Conservation (phyloP, 2,797 vertebrate genomes). For the Myotis daubentonii region DNA sequence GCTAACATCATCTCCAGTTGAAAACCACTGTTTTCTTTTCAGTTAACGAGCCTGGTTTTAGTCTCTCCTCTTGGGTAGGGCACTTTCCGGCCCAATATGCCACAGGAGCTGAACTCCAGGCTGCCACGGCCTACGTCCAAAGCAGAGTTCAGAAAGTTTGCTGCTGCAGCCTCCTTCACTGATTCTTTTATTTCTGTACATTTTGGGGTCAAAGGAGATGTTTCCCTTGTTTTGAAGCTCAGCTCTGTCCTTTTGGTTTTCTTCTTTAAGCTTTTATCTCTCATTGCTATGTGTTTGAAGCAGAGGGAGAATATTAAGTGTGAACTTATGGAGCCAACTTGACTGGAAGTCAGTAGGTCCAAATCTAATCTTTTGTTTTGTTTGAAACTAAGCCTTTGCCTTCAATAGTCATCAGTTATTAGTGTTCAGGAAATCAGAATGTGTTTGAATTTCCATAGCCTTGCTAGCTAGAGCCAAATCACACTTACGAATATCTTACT, state of each 20-base stretch:
- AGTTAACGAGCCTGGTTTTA: neutral
- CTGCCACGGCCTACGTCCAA: neutral
- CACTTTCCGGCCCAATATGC: neutral
- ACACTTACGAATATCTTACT: neutral
- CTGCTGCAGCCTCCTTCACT: neutral
- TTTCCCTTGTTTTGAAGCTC: neutral
- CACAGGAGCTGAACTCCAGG: neutral
- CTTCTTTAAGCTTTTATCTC: slow-evolving; percentile 9
- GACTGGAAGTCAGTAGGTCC: slow-evolving; percentile 28
- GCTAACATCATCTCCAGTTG: neutral
- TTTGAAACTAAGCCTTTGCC: slow-evolving; percentile 53
- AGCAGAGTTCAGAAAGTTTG: neutral
- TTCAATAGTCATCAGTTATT: slow-evolving; percentile 42
- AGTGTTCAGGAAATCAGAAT: slow-evolving; percentile 28
- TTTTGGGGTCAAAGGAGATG: neutral
- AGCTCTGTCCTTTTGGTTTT: neutral
- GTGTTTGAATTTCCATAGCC: slow-evolving; percentile 43
- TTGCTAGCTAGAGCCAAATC: slow-evolving; percentile 19
- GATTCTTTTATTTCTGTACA: neutral
- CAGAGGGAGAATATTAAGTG: neutral
- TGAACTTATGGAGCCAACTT: slow-evolving; percentile 19
- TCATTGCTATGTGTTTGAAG: slow-evolving; percentile 8
- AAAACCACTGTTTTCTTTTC: slow-evolving; percentile 15
- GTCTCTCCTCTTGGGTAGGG: neutral
- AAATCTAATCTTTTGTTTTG: slow-evolving; percentile 47